Conservation (phyloP, 2,888 invertebrate species). For the Ennomos erosarius region DNA sequence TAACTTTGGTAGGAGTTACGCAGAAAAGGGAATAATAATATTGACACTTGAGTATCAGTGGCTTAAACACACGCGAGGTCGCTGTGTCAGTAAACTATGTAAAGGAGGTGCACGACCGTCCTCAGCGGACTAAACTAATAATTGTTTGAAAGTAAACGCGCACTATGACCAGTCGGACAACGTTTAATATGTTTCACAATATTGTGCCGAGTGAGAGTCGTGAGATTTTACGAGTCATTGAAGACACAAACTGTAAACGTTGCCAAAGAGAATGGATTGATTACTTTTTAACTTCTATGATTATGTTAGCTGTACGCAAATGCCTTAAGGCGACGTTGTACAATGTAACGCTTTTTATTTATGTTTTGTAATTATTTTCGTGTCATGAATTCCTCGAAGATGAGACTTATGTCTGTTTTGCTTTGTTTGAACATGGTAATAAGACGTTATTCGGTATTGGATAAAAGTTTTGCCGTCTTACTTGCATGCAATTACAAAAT, state of each 20-base stretch:
- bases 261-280: slow-evolving; percentile 81
- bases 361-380: slow-evolving; percentile 67
- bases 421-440: slow-evolving; percentile 23
- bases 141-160: slow-evolving; percentile 56
- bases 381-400: slow-evolving; percentile 45
- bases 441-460: no score
- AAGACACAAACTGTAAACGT: slow-evolving; percentile 78
- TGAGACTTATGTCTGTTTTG: slow-evolving; percentile 40
- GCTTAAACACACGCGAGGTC: slow-evolving; percentile 24
- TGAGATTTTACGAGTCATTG: slow-evolving; percentile 78
- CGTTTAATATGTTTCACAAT: slow-evolving; percentile 71
- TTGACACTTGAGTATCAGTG: slow-evolving; percentile 17
- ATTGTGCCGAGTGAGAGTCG: slow-evolving; percentile 66
- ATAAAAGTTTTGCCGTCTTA: no score
- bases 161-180: slow-evolving; percentile 50
- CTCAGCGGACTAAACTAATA: slow-evolving; percentile 29
- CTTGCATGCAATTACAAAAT: no score
- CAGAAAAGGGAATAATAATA: slow-evolving; percentile 28
- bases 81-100: slow-evolving; percentile 31
- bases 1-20: slow-evolving; percentile 19
- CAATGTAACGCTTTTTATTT: slow-evolving; percentile 62
- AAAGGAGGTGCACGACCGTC: slow-evolving; percentile 31
- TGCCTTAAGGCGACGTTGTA: slow-evolving; percentile 65
- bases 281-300: slow-evolving; percentile 82
- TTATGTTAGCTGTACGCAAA: slow-evolving; percentile 67